phyloP scores from a whole-genome alignment of 1,140 invertebrate genomes.

The Lucilia sericata region DNA sequence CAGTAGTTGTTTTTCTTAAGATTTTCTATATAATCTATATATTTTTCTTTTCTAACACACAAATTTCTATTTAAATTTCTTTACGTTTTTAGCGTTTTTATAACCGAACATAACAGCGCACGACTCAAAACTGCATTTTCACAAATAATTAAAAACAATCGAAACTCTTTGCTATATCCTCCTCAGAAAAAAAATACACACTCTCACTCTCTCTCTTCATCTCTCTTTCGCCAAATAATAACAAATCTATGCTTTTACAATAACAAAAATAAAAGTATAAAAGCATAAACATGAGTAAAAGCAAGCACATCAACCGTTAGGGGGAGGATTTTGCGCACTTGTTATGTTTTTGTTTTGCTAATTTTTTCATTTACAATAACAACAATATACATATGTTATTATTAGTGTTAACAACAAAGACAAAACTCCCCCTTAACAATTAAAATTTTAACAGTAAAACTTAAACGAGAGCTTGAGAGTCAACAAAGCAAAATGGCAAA shows the following conservation, averaged over 20 bases:
- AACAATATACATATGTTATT: not conserved
- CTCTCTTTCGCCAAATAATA: too few species aligned
- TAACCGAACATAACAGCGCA: slow-evolving; percentile 48
- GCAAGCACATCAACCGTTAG: slow-evolving; percentile 41
- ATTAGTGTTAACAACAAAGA: too few species aligned
- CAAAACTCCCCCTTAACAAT: too few species aligned
- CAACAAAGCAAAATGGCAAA: too few species aligned
- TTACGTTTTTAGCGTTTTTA: slow-evolving; percentile 35
- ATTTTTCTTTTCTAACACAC: slow-evolving; percentile 22
- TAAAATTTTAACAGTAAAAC: too few species aligned
- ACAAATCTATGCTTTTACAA: too few species aligned
- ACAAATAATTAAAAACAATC: not conserved
- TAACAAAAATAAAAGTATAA: too few species aligned
- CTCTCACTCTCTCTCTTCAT: too few species aligned
- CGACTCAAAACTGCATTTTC: slow-evolving; percentile 50
- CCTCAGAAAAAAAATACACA: too few species aligned
- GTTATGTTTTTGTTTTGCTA: slow-evolving; percentile 41
- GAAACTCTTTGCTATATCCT: too few species aligned
- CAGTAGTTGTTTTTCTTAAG: not conserved
- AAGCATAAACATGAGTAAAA: too few species aligned
- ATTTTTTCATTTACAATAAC: not conserved
- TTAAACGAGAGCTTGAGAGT: too few species aligned
- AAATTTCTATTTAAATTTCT: not conserved
- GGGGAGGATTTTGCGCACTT: slow-evolving; percentile 59
- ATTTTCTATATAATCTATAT: slow-evolving; percentile 22